These are phyloP conservation scores for Halichoerus grypus DNA, from an alignment of 2,113 vertebrate genomes.

Conservation along the genomic window DNA sequence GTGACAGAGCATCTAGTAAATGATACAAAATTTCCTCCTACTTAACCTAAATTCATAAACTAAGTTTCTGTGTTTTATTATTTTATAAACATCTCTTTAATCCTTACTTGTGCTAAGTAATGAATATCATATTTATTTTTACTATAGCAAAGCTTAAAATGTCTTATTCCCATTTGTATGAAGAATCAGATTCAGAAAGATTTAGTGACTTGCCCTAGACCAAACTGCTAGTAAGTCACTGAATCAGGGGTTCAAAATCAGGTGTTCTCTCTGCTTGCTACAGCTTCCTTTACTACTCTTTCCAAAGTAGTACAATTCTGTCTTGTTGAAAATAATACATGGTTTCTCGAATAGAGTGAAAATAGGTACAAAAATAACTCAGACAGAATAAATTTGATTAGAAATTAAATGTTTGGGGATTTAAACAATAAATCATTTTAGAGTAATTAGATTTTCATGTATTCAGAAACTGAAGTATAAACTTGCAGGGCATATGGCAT, in stretches of 20 bases:
- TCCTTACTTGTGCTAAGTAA: not conserved
- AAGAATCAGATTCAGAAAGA: not conserved
- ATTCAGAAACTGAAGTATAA: not conserved
- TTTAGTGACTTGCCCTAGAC: not conserved
- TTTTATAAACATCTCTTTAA: not conserved
- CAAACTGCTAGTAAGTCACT: not conserved
- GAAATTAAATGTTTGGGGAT: not conserved
- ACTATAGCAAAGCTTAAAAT: not conserved
- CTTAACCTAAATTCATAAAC: not conserved
- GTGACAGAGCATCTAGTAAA: not conserved
- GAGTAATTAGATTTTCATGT: not conserved
- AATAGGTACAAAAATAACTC: not conserved
- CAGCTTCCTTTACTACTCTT: not conserved
- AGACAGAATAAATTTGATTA: not conserved
- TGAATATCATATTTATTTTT: not conserved
- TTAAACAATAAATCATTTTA: not conserved
- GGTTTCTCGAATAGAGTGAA: not conserved
- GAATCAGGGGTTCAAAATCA: not conserved
- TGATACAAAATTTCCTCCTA: not conserved
- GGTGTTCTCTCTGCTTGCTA: not conserved
- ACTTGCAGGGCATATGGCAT: not conserved
- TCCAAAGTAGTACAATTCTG: not conserved
- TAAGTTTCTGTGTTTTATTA: not conserved
- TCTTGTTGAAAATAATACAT: not conserved
- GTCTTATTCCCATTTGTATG: not conserved